Evolutionary conservation across 2,113 vertebrate genomes (phyloP), one percentile per base, ranked within the genome.

Genomic region (Actenoides lindsayi): DNA sequence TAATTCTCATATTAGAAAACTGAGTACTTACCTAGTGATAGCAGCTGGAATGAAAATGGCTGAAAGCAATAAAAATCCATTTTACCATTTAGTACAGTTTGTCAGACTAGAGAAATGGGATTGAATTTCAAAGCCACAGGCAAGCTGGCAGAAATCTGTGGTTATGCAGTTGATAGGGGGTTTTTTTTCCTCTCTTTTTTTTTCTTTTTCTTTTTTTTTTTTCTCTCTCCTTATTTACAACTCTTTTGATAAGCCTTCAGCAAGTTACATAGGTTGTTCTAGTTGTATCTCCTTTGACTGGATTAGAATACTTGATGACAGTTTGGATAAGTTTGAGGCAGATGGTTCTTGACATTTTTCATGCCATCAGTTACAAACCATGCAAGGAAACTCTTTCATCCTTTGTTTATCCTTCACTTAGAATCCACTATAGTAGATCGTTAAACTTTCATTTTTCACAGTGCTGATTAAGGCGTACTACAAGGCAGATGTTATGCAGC

Each of bases 291-390:
- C 97, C 97, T 99, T 98, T 98, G 97, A 95, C 98, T 98, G 98
- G 97, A 99, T 99, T 98, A 98, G 97, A 99, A 99, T 99, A 98
- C 98, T 98, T 98, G 98, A 98, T 98, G 99, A 99, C 99, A 99
- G 98, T 98, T 98, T 96, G 98, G 98, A 99, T 98, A 98, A 98
- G 98, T 98, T 97, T 96, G 98, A 99, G 98, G 98, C 99, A 99
- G 99, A 99, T 99, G 98, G 98, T 98, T 99, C 98, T 98, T 98
- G 99, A 99, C 98, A 97, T 98, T 98, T 98, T 98, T 98, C 98
- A 98, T 98, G 98, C 98, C 98, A 98, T 99, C 98, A 98, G 98
- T 99, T 99, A 98, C 98, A 99, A 98, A 97, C 98, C 98, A 98
- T 96, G 98, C 98, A 98, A 98, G 96, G 97, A 98, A 98, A 98